Evolutionary conservation across 2,113 vertebrate genomes (phyloP).

Genomic region (Heloderma charlesbogerti): DNA sequence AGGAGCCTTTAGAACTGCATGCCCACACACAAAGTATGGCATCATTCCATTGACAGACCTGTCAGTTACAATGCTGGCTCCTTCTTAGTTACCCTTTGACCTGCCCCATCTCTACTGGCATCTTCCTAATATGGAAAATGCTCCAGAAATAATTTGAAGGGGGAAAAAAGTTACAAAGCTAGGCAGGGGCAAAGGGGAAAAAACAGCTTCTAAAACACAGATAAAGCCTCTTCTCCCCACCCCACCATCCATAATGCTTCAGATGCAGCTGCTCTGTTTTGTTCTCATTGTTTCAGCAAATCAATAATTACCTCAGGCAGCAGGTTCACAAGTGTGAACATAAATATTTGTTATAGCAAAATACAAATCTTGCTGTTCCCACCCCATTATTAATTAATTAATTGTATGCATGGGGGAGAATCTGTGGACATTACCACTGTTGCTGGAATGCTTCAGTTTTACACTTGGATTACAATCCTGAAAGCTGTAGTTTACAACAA

Average conservation of each 20-base stretch:
- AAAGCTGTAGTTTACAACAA: too few relatives aligned
- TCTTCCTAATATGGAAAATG: background rate
- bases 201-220: background rate
- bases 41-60: background rate
- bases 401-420: background rate
- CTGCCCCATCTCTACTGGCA: background rate
- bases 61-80: background rate
- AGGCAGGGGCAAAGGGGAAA: background rate
- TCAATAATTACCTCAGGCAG: background rate
- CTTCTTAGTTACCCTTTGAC: background rate
- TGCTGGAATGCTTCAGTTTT: too few relatives aligned
- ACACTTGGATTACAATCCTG: too few relatives aligned
- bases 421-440: background rate
- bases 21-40: background rate
- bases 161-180: background rate
- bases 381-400: background rate
- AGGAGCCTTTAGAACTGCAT: background rate
- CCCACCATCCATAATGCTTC: background rate
- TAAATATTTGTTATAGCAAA: background rate
- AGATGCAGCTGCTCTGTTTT: too few relatives aligned
- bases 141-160: too few relatives aligned
- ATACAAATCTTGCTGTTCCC: background rate
- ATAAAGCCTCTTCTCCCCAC: background rate
- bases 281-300: background rate
- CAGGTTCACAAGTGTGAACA: fast-evolving